These are phyloP conservation scores for Drosophila cognata DNA, from an alignment of 2,888 invertebrate genomes.

Conservation along the genomic window DNA sequence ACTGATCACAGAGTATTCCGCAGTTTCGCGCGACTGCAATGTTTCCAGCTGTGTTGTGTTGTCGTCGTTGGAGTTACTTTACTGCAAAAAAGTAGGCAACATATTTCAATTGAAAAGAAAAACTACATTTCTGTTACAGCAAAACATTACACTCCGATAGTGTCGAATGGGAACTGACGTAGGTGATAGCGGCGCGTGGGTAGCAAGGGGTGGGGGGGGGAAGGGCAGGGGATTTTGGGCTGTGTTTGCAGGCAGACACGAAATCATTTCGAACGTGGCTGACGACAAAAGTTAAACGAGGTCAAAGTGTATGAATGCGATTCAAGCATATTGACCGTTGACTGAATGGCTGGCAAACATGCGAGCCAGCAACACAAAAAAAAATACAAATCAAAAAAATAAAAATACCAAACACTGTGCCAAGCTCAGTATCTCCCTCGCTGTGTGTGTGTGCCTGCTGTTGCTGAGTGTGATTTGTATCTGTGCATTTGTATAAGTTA, in stretches of 20 bases:
- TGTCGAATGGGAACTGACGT: constrained; percentile 35
- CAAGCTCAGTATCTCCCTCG: constrained; percentile 25
- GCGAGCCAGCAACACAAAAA: constrained; percentile 55
- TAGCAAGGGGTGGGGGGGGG: no score
- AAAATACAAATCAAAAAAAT: background rate
- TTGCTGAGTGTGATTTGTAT: constrained; percentile 35
- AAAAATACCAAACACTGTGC: constrained; percentile 26
- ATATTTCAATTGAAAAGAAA: constrained; percentile 62
- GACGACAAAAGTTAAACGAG: constrained; percentile 72
- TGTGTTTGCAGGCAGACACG: constrained; percentile 42
- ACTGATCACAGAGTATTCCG: background rate
- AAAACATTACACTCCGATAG: constrained; percentile 58
- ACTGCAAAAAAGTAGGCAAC: constrained; percentile 61
- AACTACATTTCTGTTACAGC: constrained; percentile 57
- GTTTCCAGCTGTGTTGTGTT: background rate
- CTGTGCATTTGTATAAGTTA: constrained; percentile 27
- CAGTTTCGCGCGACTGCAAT: background rate
- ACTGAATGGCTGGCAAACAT: constrained; percentile 63
- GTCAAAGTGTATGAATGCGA: constrained; percentile 72
- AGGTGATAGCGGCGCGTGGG: background rate
- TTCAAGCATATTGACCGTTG: constrained; percentile 71
- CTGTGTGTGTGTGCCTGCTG: constrained; percentile 10
- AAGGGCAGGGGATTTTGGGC: background rate
- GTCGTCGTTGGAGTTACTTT: constrained; percentile 15
- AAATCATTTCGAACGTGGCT: constrained; percentile 67